Base-by-base conservation (phyloP, 2,888 invertebrate genomes). In the Timandra comae region DNA sequence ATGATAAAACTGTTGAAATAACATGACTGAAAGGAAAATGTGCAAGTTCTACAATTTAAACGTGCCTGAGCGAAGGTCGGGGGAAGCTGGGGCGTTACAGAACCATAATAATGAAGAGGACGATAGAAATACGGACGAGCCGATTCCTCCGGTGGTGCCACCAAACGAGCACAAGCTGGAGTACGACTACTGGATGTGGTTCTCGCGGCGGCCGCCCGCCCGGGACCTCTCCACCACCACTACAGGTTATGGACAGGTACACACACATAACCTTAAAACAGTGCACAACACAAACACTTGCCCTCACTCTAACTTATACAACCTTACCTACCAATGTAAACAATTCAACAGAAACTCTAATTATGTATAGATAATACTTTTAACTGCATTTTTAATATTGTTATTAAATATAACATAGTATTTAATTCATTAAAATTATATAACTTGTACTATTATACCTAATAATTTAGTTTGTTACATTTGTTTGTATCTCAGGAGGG, bases 101-200 rank as follows among this genome's bases (percentile, higher is more conserved):
- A 77, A 81, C 56, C 74, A 78, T 45, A 62, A 52, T 16, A 64
- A 72, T 36, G 80, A 82, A 12, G 82, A 82, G 12, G 81, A 84
- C n/a, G 76, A 76, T 2, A 63, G 78, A 42, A 68, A 65, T 35
- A 46, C 60, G 11, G 80, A 81, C 4, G 79, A 80, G 27, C 66
- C 73, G 27, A 46, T 63, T 39, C 67, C 79, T 34, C 81, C 78
- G 16, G 64, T 65, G 41, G 93, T 95, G 66, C 93, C 91, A 38
- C 90, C 92, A 43, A 91, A 93, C 50, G 96, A 98, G 80, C 97
- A 98, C 77, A 93, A 93, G 73, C 87, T 98, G 59, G 97, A 98
- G 77, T 96, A 94, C 84, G 91, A 93, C 49, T 98, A 98, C 77
- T 96, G 96, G 81, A 88, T 98, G 73, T 98, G 98, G 98, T 96